phyloP scores from a whole-genome alignment of 2,113 vertebrate species.

The Geococcyx californianus region DNA sequence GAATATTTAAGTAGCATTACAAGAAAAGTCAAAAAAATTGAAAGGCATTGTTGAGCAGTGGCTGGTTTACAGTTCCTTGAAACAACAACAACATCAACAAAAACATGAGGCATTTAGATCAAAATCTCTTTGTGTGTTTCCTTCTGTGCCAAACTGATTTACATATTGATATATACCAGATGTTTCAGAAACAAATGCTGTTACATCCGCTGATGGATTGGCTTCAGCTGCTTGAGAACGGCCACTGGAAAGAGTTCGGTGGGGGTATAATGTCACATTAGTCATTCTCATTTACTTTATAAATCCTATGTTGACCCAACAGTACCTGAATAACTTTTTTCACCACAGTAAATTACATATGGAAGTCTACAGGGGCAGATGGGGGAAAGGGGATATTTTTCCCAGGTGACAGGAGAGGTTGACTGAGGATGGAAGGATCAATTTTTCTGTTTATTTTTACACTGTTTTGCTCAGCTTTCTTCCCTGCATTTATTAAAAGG shows the following conservation, averaged over 20 bases:
- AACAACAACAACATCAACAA: constrained; percentile 66
- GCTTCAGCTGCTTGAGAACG: constrained; percentile 7
- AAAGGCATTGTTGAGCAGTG: constrained; percentile 30
- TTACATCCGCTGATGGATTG: constrained; percentile 44
- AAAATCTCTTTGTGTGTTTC: constrained; percentile 30
- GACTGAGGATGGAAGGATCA: neutral
- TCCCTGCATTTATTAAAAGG: neutral
- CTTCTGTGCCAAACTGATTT: constrained; percentile 38
- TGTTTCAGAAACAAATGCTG: constrained; percentile 61
- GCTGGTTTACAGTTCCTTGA: constrained; percentile 48
- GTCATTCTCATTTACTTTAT: constrained; percentile 32
- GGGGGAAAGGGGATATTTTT: neutral
- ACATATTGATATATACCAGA: constrained; percentile 65
- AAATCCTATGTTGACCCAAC: constrained; percentile 28
- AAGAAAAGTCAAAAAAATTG: neutral
- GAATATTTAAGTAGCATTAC: neutral
- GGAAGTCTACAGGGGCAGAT: neutral
- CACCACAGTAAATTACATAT: neutral
- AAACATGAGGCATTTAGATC: constrained; percentile 49
- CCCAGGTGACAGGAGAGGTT: neutral
- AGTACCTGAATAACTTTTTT: constrained; percentile 26
- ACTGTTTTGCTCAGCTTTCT: neutral
- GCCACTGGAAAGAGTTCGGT: constrained; percentile 9
- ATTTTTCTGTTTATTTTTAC: neutral
- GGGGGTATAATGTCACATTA: constrained; percentile 14